phyloP scores from a whole-genome alignment of 92 coral and sea anemone species.

The Anthopleura xanthogrammica region DNA sequence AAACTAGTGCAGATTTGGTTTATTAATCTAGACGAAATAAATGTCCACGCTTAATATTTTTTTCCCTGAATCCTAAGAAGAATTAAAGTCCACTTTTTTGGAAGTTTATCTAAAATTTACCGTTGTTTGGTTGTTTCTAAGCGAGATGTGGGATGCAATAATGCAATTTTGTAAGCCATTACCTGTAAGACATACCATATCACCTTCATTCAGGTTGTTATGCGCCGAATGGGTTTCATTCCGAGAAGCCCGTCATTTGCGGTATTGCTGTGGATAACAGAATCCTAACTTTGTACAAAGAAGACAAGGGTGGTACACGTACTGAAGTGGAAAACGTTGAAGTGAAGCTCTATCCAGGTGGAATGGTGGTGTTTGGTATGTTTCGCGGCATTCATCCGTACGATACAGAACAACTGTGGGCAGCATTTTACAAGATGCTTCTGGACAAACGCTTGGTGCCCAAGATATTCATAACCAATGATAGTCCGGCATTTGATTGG shows the following conservation, averaged over 20 bases:
- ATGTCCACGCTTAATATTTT: too few species aligned
- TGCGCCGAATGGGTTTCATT: conserved; percentile 74
- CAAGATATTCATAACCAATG: conserved; percentile 47
- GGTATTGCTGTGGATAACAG: conserved; percentile 61
- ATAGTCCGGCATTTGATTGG: conserved; percentile 69
- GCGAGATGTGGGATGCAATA: too few species aligned
- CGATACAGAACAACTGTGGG: conserved; percentile 73
- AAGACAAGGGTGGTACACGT: conserved; percentile 37
- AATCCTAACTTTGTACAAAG: conserved; percentile 55
- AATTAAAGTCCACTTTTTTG: too few species aligned
- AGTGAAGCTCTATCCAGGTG: conserved; percentile 57
- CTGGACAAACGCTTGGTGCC: conserved; percentile 61
- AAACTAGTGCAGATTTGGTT: too few species aligned
- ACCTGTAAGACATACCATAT: too few species aligned
- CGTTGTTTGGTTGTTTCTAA: too few species aligned
- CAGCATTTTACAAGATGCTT: conserved; percentile 65
- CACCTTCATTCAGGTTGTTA: conserved; percentile 41
- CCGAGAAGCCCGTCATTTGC: conserved; percentile 69
- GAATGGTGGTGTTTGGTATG: conserved; percentile 57
- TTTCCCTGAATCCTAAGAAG: too few species aligned
- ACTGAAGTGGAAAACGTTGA: conserved; percentile 70
- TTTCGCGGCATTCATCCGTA: conserved; percentile 44
- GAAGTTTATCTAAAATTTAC: too few species aligned
- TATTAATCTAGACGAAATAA: too few species aligned
- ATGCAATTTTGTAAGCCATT: too few species aligned